A percentile compares a stretch with the other conserved stretches of the same genome.
Evolutionary conservation across 2,797 vertebrate species (phyloP).

Genomic region (Pangasius macronema): DNA sequence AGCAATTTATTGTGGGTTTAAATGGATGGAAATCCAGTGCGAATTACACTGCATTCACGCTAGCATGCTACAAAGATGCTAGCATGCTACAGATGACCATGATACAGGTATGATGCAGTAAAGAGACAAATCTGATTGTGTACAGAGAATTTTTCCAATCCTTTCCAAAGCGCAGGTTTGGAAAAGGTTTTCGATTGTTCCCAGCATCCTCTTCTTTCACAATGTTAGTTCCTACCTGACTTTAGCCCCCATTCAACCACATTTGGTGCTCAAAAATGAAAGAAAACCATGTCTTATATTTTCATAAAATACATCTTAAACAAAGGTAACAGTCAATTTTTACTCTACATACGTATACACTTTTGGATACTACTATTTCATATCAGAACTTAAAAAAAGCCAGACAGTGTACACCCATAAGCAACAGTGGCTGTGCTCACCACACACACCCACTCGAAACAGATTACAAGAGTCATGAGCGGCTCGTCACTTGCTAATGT

Average conservation of each 20-base stretch:
- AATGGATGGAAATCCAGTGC: background rate
- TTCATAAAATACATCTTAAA: background rate
- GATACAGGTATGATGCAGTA: background rate
- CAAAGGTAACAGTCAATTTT: background rate
- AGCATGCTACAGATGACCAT: background rate
- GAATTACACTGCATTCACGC: background rate
- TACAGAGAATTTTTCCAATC: background rate
- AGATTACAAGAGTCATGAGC: background rate
- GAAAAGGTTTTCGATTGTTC: background rate
- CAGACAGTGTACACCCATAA: background rate
- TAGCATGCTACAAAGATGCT: background rate
- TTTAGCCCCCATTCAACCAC: too few species aligned
- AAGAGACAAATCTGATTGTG: too few species aligned
- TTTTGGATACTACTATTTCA: background rate
- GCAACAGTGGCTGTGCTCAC: background rate
- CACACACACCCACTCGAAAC: background rate
- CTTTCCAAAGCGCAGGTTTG: background rate
- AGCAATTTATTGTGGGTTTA: background rate
- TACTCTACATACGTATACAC: background rate
- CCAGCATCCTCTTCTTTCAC: background rate
- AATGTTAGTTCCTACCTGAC: too few species aligned
- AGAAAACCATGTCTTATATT: background rate
- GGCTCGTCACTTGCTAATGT: background rate
- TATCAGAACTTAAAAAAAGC: background rate
- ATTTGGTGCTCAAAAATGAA: background rate